Evolutionary conservation across 1,140 invertebrate genomes (phyloP).

Genomic region (Calephelis virginiensis): DNA sequence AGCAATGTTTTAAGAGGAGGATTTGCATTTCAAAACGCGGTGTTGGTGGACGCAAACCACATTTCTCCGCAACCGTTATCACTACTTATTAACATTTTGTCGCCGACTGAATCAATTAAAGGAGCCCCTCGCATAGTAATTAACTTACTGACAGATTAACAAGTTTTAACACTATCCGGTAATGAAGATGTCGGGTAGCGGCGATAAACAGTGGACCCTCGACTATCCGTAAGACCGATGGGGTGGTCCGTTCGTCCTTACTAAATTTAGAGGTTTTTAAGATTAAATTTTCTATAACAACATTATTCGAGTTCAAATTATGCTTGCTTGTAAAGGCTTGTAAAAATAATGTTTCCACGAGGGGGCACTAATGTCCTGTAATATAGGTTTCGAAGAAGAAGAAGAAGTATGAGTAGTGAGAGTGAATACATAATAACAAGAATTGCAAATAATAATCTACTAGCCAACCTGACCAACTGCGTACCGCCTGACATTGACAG

Average conservation of each 20-base stretch:
- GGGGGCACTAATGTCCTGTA: no score
- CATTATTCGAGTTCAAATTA: neutral
- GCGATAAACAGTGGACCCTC: slow-evolving; percentile 43
- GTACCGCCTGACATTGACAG: no score
- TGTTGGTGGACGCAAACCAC: slow-evolving; percentile 39
- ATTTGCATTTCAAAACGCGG: slow-evolving; percentile 68
- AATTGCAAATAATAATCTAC: no score
- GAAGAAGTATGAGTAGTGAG: no score
- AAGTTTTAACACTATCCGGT: slow-evolving; percentile 69
- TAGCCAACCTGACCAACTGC: no score
- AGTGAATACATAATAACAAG: no score
- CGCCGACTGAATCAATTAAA: slow-evolving; percentile 69
- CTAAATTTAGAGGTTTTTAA: no score
- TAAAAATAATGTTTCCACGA: neutral
- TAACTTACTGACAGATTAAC: slow-evolving; percentile 69
- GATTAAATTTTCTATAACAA: no score
- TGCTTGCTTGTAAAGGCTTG: neutral
- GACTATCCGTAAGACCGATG: slow-evolving; percentile 22
- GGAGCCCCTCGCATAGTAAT: slow-evolving; percentile 64
- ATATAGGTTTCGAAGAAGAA: no score
- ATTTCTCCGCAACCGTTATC: slow-evolving; percentile 52
- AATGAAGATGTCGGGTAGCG: slow-evolving; percentile 68
- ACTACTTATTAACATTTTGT: slow-evolving; percentile 71
- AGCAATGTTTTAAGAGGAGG: slow-evolving; percentile 51
- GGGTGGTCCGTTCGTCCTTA: slow-evolving; percentile 24